These are phyloP conservation scores for Notolabrus celidotus DNA, from an alignment of 2,797 vertebrate species.

Conservation along the genomic window DNA sequence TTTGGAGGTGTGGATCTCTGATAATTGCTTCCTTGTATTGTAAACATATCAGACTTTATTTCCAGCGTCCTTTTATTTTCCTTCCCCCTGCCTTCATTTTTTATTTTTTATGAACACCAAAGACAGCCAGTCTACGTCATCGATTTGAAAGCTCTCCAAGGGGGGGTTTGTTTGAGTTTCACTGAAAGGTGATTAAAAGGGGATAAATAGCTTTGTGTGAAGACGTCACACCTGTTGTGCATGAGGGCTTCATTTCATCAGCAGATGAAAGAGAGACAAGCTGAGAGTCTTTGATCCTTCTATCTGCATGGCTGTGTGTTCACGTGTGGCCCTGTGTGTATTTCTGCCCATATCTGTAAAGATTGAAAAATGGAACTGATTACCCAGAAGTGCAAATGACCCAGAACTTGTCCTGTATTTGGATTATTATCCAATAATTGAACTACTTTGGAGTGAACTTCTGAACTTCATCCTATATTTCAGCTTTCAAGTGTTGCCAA, in stretches of 20 bases:
- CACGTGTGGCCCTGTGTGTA: conserved; percentile 28
- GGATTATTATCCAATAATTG: conserved; percentile 13
- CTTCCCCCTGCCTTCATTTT: conserved; percentile 28
- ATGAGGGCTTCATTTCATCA: conserved; percentile 65
- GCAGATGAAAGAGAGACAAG: conserved; percentile 73
- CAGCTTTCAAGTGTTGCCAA: conserved; percentile 13
- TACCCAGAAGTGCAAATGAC: conserved; percentile 26
- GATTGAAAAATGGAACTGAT: conserved; percentile 21
- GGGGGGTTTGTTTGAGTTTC: conserved; percentile 38
- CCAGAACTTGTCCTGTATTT: conserved; percentile 13
- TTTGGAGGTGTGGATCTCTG: neutral
- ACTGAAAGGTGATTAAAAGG: conserved; percentile 64
- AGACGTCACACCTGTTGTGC: conserved; percentile 63
- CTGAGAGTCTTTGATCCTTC: conserved; percentile 59
- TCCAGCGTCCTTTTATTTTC: too few relatives aligned
- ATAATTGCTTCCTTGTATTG: neutral
- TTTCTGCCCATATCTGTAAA: conserved; percentile 21
- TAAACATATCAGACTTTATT: neutral
- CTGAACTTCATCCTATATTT: conserved; percentile 7
- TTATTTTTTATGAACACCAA: conserved; percentile 26
- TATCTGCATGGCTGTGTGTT: conserved; percentile 23
- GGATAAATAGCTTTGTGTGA: conserved; percentile 53
- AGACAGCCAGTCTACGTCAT: conserved; percentile 23
- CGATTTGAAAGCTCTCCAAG: conserved; percentile 23
- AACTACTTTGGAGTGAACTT: conserved; percentile 15